Percentiles rank a stretch among this genome's conserved stretches.
Evolutionary conservation across 2,113 vertebrate species (phyloP).

Genomic region (Genyomyrus donnyi): DNA sequence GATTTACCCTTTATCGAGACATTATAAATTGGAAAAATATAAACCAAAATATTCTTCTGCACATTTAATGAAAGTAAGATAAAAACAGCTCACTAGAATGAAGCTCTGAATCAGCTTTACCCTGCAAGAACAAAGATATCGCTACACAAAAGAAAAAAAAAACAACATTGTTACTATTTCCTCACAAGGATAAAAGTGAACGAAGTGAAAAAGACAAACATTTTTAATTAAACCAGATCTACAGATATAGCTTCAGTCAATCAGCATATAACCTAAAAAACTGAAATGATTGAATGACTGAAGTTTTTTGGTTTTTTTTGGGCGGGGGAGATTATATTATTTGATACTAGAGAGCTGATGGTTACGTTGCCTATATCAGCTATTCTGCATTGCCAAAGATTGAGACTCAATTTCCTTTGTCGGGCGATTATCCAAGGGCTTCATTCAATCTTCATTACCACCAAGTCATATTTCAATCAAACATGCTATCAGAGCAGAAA

Average conservation of each 20-base stretch:
- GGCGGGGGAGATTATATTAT: constrained; percentile 52
- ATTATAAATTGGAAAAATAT: not conserved
- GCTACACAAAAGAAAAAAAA: not conserved
- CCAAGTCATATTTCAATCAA: constrained; percentile 86
- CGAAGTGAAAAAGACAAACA: too few relatives aligned
- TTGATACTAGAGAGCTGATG: constrained; percentile 47
- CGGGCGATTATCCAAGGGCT: constrained; percentile 81
- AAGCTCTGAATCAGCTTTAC: not conserved
- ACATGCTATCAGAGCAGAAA: constrained; percentile 73
- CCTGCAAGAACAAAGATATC: not conserved
- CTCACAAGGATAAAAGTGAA: too few relatives aligned
- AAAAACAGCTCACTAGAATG: not conserved
- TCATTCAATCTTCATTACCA: constrained; percentile 86
- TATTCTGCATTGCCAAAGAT: constrained; percentile 65
- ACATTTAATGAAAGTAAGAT: not conserved
- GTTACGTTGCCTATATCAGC: constrained; percentile 57
- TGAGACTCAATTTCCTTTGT: constrained; percentile 85
- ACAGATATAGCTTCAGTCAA: constrained; percentile 55
- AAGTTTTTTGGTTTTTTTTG: constrained; percentile 40
- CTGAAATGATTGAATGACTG: constrained; percentile 50
- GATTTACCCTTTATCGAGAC: not conserved
- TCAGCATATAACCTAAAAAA: constrained; percentile 61
- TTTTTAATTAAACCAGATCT: too few relatives aligned
- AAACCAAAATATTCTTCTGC: not conserved
- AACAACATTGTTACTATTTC: too few relatives aligned